phyloP scores from a whole-genome alignment of 2,797 vertebrate genomes.

The Hydrophis major region DNA sequence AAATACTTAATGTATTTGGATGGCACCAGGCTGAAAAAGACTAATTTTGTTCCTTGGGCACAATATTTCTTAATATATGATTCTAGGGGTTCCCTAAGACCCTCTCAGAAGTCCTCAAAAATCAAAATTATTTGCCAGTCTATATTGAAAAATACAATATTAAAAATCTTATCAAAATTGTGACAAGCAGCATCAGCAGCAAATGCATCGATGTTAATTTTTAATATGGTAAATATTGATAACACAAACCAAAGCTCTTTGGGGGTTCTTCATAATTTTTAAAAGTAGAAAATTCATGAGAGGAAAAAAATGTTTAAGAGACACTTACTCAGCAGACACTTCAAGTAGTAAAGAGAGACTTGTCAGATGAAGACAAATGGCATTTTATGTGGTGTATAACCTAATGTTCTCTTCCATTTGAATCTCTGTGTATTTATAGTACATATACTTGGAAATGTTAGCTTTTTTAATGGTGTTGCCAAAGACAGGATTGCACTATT shows the following conservation, averaged over 20 bases:
- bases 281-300: neutral
- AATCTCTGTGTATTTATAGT: neutral
- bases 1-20: neutral
- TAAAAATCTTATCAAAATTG: neutral
- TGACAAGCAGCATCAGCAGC: neutral
- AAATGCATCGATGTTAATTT: neutral
- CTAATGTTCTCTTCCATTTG: neutral
- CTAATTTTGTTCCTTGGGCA: neutral
- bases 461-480: conserved; percentile 4
- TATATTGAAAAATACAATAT: neutral
- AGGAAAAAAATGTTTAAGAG: neutral
- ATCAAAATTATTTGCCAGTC: neutral
- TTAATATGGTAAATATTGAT: neutral
- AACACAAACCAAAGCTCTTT: neutral
- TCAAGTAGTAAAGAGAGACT: neutral
- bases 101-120: neutral
- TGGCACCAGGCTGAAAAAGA: neutral
- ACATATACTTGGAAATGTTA: conserved; percentile 1
- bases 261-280: neutral
- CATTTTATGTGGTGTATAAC: neutral
- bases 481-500: conserved; percentile 12
- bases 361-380: neutral
- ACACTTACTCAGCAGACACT: neutral
- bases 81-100: neutral
- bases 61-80: neutral